phyloP scores from a whole-genome alignment of 2,888 invertebrate species.

The Clostera curtula region DNA sequence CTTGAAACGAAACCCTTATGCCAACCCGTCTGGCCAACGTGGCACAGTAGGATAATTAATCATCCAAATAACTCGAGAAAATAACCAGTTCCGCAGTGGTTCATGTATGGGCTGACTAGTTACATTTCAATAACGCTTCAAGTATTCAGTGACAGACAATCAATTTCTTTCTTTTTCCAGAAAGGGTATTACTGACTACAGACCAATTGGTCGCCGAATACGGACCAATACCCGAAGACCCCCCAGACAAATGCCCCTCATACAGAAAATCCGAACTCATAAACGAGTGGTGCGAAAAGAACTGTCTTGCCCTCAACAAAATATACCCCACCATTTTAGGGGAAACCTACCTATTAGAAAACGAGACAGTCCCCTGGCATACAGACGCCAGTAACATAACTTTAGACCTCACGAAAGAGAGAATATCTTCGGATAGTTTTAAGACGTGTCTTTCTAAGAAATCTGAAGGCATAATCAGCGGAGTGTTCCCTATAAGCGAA shows the following conservation, averaged over 20 bases:
- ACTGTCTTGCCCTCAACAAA: constrained; percentile 54
- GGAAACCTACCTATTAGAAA: constrained; percentile 51
- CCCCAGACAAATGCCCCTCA: constrained; percentile 29
- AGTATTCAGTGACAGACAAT: too few relatives aligned
- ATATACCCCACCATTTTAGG: constrained; percentile 59
- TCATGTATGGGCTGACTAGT: too few relatives aligned
- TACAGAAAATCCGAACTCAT: constrained; percentile 56
- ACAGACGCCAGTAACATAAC: constrained; percentile 37
- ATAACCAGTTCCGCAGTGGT: too few relatives aligned
- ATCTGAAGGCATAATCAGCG: constrained; percentile 45
- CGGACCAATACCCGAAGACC: constrained; percentile 43
- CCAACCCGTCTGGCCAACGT: too few relatives aligned
- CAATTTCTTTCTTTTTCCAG: constrained; percentile 53
- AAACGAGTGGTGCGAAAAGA: constrained; percentile 62
- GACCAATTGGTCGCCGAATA: constrained; percentile 78
- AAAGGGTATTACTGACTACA: constrained; percentile 77
- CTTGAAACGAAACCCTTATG: too few relatives aligned
- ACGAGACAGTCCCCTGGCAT: constrained; percentile 43
- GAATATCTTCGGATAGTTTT: constrained; percentile 36
- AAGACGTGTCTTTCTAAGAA: constrained; percentile 48
- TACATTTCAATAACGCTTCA: too few relatives aligned
- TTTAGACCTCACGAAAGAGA: constrained; percentile 35
- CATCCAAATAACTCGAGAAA: too few relatives aligned
- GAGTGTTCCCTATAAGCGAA: constrained; percentile 39
- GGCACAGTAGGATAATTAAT: too few relatives aligned